Evolutionary conservation across 1,140 invertebrate genomes (phyloP).

Genomic region (Drosophila yakuba): DNA sequence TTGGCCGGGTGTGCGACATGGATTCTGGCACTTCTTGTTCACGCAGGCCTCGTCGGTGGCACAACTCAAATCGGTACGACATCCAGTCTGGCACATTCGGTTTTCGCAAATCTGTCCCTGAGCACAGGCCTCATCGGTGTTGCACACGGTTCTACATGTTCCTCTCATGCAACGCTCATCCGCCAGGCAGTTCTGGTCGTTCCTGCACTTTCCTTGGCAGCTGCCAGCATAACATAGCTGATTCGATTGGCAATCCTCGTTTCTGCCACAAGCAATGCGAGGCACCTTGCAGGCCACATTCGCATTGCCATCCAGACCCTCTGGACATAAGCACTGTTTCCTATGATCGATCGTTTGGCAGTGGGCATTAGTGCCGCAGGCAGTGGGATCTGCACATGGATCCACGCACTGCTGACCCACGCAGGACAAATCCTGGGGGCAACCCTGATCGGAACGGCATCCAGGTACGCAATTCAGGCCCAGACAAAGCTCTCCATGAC

Average conservation of each 20-base stretch:
- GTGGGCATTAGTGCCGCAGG: slow-evolving; percentile 93
- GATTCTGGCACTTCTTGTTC: slow-evolving; percentile 93
- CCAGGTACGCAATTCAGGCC: slow-evolving; percentile 91
- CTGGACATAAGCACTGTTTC: slow-evolving; percentile 90
- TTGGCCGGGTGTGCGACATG: slow-evolving; percentile 88
- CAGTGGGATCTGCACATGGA: slow-evolving; percentile 89
- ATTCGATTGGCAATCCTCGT: slow-evolving; percentile 88
- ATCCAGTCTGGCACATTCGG: slow-evolving; percentile 93
- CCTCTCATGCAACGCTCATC: slow-evolving; percentile 93
- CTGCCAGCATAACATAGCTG: slow-evolving; percentile 90
- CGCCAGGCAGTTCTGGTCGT: slow-evolving; percentile 91
- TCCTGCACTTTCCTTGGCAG: slow-evolving; percentile 91
- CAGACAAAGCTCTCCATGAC: slow-evolving; percentile 93
- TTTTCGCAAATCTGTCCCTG: slow-evolving; percentile 94
- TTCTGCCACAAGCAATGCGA: slow-evolving; percentile 87
- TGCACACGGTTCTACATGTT: slow-evolving; percentile 92
- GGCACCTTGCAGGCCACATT: slow-evolving; percentile 89
- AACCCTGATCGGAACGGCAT: slow-evolving; percentile 92
- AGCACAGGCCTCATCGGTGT: slow-evolving; percentile 92
- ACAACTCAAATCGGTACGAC: slow-evolving; percentile 93
- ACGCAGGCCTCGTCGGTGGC: slow-evolving; percentile 90
- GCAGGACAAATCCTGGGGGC: slow-evolving; percentile 89
- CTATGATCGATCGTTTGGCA: slow-evolving; percentile 90
- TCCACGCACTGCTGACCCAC: slow-evolving; percentile 91
- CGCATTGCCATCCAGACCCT: slow-evolving; percentile 90